Conservation (phyloP, 1,140 invertebrate species). For the Lethrus apterus region DNA sequence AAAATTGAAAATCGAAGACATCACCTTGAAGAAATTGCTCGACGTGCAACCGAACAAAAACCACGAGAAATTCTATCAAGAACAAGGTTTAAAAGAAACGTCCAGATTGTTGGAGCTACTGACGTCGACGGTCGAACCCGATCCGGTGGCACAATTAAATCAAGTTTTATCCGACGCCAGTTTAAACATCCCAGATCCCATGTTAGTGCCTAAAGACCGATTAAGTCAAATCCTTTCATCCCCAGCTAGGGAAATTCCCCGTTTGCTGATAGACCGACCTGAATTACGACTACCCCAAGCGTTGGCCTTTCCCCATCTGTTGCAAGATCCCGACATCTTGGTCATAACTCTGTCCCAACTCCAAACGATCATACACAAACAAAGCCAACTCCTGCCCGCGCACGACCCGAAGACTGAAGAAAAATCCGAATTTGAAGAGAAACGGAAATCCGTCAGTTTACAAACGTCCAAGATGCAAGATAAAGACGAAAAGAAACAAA, state of each 20-base stretch:
- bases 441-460: conserved; percentile 1
- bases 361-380: conserved; percentile 59
- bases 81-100: conserved; percentile 25
- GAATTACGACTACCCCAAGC: conserved; percentile 64
- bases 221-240: conserved; percentile 61
- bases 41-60: conserved; percentile 30
- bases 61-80: conserved; percentile 4
- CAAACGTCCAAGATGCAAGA: conserved; percentile 29
- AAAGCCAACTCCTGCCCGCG: conserved; percentile 35
- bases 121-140: conserved; percentile 46
- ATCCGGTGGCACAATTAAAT: conserved; percentile 64
- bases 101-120: conserved; percentile 40
- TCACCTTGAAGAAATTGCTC: conserved; percentile 39
- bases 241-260: conserved; percentile 68
- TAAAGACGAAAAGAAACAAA: conserved; percentile 16
- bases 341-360: conserved; percentile 69
- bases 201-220: conserved; percentile 68
- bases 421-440: conserved; percentile 13
- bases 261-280: conserved; percentile 58
- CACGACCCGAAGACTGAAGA: conserved; percentile 6
- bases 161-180: conserved; percentile 60
- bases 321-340: conserved; percentile 69
- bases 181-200: conserved; percentile 68
- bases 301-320: conserved; percentile 59
- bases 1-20: conserved; percentile 46